These are phyloP conservation scores for Drosophila sp. DNA, from an alignment of 1,140 invertebrate species.

Conservation along the genomic window DNA sequence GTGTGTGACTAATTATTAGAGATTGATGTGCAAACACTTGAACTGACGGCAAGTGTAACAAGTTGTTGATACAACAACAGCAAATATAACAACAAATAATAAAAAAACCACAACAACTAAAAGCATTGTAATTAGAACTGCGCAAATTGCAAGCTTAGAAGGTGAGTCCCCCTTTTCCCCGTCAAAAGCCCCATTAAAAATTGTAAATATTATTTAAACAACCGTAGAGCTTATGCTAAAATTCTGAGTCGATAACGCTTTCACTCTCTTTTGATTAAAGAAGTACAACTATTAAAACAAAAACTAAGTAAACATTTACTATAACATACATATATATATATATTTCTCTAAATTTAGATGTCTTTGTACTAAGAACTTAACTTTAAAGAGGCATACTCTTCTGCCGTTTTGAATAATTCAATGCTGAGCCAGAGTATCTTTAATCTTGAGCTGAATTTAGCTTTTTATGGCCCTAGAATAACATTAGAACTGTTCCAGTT, in stretches of 20 bases:
- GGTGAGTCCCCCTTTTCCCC: conserved; percentile 21
- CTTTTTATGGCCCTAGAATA: conserved; percentile 71
- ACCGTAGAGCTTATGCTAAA: conserved; percentile 17
- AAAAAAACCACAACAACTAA: conserved; percentile 40
- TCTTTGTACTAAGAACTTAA: not conserved
- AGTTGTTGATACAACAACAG: conserved; percentile 23
- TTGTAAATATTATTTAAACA: conserved; percentile 15
- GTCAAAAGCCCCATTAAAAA: not conserved
- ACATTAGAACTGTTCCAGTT: conserved; percentile 67
- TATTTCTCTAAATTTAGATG: not conserved
- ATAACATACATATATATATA: conserved; percentile 5
- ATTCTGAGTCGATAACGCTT: conserved; percentile 27
- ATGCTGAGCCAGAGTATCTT: conserved; percentile 33
- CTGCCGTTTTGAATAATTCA: conserved; percentile 66
- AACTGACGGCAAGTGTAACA: conserved; percentile 58
- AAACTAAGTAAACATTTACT: conserved; percentile 26
- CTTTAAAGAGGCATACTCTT: conserved; percentile 20
- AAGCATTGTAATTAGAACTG: conserved; percentile 72
- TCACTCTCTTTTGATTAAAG: conserved; percentile 25
- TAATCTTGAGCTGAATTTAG: conserved; percentile 49
- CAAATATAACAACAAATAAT: conserved; percentile 25
- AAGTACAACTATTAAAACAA: conserved; percentile 19
- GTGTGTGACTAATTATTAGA: conserved; percentile 70
- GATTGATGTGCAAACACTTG: conserved; percentile 62
- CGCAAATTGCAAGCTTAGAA: conserved; percentile 64